phyloP scores from a whole-genome alignment of 2,888 invertebrate species.

The Drosophila algonquin region DNA sequence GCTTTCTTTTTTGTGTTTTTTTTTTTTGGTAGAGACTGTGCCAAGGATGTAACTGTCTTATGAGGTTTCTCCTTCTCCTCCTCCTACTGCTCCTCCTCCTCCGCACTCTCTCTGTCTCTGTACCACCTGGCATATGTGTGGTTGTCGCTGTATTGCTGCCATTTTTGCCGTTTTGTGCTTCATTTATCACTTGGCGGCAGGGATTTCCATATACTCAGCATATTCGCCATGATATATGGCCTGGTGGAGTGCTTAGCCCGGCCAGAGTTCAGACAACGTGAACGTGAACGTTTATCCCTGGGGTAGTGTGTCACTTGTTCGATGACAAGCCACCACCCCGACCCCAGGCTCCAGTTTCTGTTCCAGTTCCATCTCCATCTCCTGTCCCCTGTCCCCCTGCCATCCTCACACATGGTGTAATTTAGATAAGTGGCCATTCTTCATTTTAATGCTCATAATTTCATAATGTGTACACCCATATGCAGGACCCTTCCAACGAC shows the following conservation, averaged over 20 bases:
- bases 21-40: constrained; percentile 57
- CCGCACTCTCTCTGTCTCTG: background rate
- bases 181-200: constrained; percentile 74
- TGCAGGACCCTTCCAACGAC: constrained; percentile 41
- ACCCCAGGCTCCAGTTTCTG: background rate
- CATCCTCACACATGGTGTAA: constrained; percentile 80
- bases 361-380: constrained; percentile 1
- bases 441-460: constrained; percentile 83
- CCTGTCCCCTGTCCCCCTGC: constrained; percentile 5
- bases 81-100: background rate
- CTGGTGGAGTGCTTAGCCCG: constrained; percentile 59
- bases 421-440: constrained; percentile 84
- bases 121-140: constrained; percentile 56
- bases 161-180: constrained; percentile 67
- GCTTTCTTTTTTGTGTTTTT: constrained; percentile 42
- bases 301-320: constrained; percentile 62
- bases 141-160: constrained; percentile 46
- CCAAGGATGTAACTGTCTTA: constrained; percentile 42
- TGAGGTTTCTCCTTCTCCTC: background rate
- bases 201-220: constrained; percentile 79
- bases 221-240: constrained; percentile 75
- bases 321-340: constrained; percentile 51
- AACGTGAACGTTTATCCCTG: constrained; percentile 23
- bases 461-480: constrained; percentile 80
- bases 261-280: constrained; percentile 47